Evolutionary conservation across 2,797 vertebrate genomes (phyloP), one percentile per base, ranked within the genome.

Genomic region (Gymnodraco acuticeps): DNA sequence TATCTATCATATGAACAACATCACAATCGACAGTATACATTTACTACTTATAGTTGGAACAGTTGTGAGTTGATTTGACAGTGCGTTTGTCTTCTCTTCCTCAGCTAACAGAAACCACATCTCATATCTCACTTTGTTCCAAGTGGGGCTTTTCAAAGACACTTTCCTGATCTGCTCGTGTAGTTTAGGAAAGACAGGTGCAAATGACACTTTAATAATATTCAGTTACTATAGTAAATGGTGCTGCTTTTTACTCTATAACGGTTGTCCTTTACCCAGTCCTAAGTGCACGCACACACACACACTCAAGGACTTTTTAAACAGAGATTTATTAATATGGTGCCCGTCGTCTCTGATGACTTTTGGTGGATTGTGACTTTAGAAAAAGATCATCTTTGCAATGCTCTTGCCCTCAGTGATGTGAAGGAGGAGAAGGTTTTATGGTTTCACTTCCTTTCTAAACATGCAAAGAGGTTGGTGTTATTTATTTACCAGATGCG

Each of bases 211-310:
- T 95, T 95, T 95, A 94, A 94, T 91, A 95, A 92, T 88, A 90
- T 94, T 94, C 89, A 94, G 92, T 94, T 94, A 95, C 90, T 93
- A 89, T 91, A 90, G 94, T 95, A 93, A 94, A 95, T 93, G 95
- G 95, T 96, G 95, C 95, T 96, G 95, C 95, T 96, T 95, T 95
- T 90, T 96, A 95, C 94, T 94, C 94, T 94, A 75, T 92, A 94
- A 93, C 90, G 90, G 88, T 94, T 91, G 92, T 94, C 92, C 92
- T 92, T 92, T 92, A 91, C 88, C 90, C 82, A 90, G 87, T 93
- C 93, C 89, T 91, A 89, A 88, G 92, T 93, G 88, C 92, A 92
- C 91, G 74, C 88, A 89, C 90, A 92, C 82, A 88, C 80, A 60
- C 58, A 60, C 58, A 60, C 63, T 93, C 92, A 90, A 90, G 89